Base-by-base conservation (phyloP, 2,797 vertebrate species). In the Siniperca scherzeri region DNA sequence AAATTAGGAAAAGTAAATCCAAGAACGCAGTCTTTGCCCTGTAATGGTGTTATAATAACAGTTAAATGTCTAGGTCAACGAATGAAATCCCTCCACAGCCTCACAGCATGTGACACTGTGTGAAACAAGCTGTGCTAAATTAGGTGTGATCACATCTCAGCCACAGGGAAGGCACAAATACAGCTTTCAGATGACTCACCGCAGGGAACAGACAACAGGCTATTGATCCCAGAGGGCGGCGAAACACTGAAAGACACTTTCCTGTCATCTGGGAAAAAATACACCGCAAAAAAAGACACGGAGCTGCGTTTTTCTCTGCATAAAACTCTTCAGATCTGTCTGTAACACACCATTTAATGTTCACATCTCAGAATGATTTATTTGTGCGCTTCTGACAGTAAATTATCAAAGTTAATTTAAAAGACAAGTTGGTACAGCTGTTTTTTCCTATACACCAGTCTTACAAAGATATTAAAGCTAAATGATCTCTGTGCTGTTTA, bases 161-260 rank as follows among this genome's bases (percentile, higher is more conserved):
- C 83, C 85, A 86, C 83, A 68, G 85, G 90, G 76, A 70, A 53
- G 52, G 22, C 56, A 70, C 66, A 88, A 70, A 82, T 44, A 56
- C 55, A 82, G 77, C 46, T 50, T 86, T 90, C 87, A 92, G 90
- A 88, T 90, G 89, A 92, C 81, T 91, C 85, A 85, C 85, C 70
- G 1, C 86, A 80, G 68, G 46, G 78, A 74, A 73, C 67, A 86
- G 12, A 83, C 71, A 89, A 72, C 50, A 77, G 71, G 30, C 82
- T 75, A 80, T 78, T 90, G 82, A 87, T 81, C 72, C 65, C 70
- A 61, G 82, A 75, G 71, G 70, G 70, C 56, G 77, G 3, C 3
- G 0, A 61, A 78, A 72, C 76, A 79, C 64, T 42, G 44, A 40
- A 59, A 66, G 50, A 53, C 50, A 44, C 65, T 30, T 38, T 27